Evolutionary conservation across 2,888 invertebrate genomes (phyloP).

Genomic region (Minunthozetes semirufus): DNA sequence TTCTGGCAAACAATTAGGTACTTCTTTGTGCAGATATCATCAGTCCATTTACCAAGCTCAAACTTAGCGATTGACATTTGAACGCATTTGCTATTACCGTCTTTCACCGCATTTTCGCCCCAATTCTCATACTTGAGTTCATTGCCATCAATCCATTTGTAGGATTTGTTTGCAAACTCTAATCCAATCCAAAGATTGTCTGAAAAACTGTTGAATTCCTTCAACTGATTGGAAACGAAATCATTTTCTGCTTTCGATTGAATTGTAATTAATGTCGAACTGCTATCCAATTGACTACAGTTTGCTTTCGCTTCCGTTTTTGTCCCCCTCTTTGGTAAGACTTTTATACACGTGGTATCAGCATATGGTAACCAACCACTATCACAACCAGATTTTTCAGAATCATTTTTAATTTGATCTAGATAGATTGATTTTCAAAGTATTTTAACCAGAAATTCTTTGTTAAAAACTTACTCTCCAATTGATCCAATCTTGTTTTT

Average conservation of each 20-base stretch:
- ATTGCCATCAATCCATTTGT: background rate
- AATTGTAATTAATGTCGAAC: background rate
- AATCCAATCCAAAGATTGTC: background rate
- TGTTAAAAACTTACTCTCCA: too few species aligned
- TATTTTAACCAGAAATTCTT: too few species aligned
- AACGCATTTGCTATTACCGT: background rate
- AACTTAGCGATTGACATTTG: background rate
- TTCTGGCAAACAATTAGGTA: background rate
- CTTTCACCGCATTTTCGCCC: background rate
- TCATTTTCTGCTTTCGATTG: background rate
- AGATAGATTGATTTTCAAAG: too few species aligned
- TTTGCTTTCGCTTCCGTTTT: background rate
- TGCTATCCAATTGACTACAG: background rate
- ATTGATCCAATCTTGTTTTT: too few species aligned
- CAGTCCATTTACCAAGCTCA: background rate
- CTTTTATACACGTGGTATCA: background rate
- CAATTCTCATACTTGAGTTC: background rate
- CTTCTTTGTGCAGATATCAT: background rate
- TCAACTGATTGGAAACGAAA: background rate
- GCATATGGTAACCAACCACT: too few species aligned
- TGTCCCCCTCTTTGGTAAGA: background rate
- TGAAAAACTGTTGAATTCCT: background rate
- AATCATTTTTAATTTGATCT: too few species aligned
- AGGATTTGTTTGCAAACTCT: background rate
- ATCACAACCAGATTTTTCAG: too few species aligned